Conservation (phyloP, 2,888 invertebrate genomes). For the Oscheius sp. region DNA sequence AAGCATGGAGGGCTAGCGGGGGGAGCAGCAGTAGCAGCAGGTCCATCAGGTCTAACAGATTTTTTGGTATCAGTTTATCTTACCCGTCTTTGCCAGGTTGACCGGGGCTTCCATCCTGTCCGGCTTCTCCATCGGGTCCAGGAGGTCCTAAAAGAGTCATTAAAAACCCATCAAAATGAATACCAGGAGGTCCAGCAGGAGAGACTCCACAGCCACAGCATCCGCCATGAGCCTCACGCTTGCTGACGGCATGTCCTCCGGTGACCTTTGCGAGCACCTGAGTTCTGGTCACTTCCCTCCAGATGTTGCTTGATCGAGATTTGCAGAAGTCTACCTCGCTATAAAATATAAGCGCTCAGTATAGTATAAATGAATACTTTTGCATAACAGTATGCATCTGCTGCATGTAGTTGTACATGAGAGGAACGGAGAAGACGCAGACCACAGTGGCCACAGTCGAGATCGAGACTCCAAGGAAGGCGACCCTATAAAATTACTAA, state of each 20-base stretch:
- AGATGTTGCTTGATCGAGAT: conserved; percentile 61
- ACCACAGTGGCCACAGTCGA: conserved; percentile 59
- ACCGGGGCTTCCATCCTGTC: too few relatives aligned
- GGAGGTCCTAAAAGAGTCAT: conserved; percentile 21
- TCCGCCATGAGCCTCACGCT: conserved; percentile 45
- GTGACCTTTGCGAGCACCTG: conserved; percentile 55
- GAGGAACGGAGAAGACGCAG: conserved; percentile 61
- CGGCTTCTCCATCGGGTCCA: conserved; percentile 33
- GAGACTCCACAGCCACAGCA: conserved; percentile 37
- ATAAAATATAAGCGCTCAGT: background rate
- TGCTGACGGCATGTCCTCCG: conserved; percentile 45
- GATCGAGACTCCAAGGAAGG: conserved; percentile 60
- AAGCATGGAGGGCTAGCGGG: conserved; percentile 55
- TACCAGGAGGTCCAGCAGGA: conserved; percentile 33
- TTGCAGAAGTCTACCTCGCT: conserved; percentile 63
- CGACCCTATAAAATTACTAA: conserved; percentile 34
- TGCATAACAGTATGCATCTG: conserved; percentile 64
- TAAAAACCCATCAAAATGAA: background rate
- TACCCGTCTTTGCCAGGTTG: conserved; percentile 58
- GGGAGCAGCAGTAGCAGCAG: conserved; percentile 39
- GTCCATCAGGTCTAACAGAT: conserved; percentile 51
- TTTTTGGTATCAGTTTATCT: too few relatives aligned
- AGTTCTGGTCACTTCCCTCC: conserved; percentile 62
- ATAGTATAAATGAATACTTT: conserved; percentile 10
- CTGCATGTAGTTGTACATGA: conserved; percentile 68